phyloP scores from a whole-genome alignment of 2,797 vertebrate species.

The Acipenser ruthenus region DNA sequence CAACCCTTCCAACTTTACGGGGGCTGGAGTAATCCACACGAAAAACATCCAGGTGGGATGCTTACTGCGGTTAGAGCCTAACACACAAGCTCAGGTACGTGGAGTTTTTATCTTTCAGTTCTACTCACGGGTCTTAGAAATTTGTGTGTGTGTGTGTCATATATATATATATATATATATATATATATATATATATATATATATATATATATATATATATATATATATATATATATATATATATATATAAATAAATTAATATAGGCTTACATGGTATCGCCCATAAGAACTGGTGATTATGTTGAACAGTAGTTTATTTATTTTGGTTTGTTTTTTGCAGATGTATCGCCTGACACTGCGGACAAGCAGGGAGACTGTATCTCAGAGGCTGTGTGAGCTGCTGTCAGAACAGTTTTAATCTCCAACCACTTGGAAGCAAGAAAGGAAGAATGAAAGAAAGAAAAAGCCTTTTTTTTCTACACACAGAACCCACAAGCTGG shows the following conservation, averaged over 20 bases:
- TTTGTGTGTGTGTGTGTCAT: no score
- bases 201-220: no score
- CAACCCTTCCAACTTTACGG: constrained; percentile 82
- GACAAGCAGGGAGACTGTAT: constrained; percentile 84
- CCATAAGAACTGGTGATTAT: not conserved
- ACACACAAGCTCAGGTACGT: constrained; percentile 78
- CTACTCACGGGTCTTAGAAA: not conserved
- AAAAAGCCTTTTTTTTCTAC: constrained; percentile 18
- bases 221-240: no score
- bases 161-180: no score
- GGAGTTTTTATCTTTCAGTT: not conserved
- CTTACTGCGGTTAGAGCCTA: constrained; percentile 82
- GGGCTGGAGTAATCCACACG: constrained; percentile 85
- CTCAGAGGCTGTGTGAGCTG: constrained; percentile 80
- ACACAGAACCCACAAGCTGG: constrained; percentile 18
- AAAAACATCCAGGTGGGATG: constrained; percentile 84
- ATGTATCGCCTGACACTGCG: constrained; percentile 92
- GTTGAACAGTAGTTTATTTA: not conserved
- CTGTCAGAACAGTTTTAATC: constrained; percentile 85
- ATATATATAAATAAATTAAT: no score
- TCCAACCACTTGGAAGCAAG: not conserved
- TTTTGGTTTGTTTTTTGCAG: constrained; percentile 49
- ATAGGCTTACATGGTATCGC: not conserved
- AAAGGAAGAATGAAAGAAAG: not conserved
- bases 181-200: no score